Conservation (phyloP, 2,888 invertebrate genomes). For the Hyposoter didymator region DNA sequence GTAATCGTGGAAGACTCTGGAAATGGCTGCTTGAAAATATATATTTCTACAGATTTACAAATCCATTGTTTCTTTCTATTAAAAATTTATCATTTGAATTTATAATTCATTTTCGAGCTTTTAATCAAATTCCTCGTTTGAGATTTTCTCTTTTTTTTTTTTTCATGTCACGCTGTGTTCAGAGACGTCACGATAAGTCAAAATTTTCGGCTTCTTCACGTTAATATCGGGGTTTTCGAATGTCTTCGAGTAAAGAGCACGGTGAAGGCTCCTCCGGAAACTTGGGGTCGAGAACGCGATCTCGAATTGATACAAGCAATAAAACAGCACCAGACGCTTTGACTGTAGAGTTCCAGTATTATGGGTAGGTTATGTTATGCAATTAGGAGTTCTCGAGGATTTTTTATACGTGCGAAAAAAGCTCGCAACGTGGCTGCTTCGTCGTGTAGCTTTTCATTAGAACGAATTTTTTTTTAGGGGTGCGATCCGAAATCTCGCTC, state of each 20-base stretch:
- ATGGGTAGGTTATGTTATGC: slow-evolving; percentile 72
- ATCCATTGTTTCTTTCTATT: not conserved
- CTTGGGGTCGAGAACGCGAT: slow-evolving; percentile 33
- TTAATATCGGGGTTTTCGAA: not conserved
- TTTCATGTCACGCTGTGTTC: slow-evolving; percentile 19
- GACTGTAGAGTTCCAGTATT: slow-evolving; percentile 85
- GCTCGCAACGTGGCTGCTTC: not conserved
- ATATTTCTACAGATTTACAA: not conserved
- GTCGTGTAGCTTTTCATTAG: not conserved
- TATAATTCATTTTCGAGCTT: not conserved
- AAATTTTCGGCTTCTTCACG: slow-evolving; percentile 16
- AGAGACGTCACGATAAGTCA: slow-evolving; percentile 6
- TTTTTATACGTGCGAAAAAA: not conserved
- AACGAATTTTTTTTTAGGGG: slow-evolving; percentile 74
- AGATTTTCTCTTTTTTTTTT: not conserved
- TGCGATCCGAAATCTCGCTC: slow-evolving; percentile 83
- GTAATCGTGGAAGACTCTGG: slow-evolving; percentile 31
- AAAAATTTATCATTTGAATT: not conserved
- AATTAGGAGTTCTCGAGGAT: not conserved
- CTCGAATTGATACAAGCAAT: slow-evolving; percentile 32
- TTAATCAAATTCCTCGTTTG: too few species aligned
- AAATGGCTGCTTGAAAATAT: not conserved
- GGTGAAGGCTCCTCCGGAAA: slow-evolving; percentile 32
- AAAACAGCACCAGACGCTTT: slow-evolving; percentile 80
- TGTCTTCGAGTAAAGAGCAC: slow-evolving; percentile 25